Evolutionary conservation across 2,888 invertebrate species (phyloP).

Genomic region (Asteroscopus sphinx): DNA sequence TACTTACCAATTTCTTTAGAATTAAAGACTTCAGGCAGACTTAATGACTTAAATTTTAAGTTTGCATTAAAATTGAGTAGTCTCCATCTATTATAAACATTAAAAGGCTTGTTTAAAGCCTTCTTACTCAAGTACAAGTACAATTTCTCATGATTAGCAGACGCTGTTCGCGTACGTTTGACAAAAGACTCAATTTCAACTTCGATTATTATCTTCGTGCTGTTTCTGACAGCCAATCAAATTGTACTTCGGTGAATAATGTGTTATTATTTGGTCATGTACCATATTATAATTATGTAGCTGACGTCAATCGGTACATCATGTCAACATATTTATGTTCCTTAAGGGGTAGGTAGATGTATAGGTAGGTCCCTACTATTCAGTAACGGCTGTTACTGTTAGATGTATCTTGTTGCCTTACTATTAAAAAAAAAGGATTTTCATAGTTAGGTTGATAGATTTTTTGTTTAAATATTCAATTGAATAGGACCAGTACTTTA

Average conservation of each 20-base stretch:
- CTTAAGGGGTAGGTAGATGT: not conserved
- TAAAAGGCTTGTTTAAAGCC: constrained; percentile 5
- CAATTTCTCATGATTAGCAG: constrained; percentile 33
- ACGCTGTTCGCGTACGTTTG: constrained; percentile 23
- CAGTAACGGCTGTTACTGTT: no score
- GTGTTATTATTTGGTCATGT: constrained; percentile 8
- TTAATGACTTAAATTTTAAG: no score
- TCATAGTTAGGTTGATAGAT: no score
- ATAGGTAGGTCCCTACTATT: no score
- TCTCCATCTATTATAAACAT: not conserved
- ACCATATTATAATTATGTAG: no score
- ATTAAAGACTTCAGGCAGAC: no score
- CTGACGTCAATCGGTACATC: not conserved
- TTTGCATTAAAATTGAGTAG: no score
- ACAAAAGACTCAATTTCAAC: constrained; percentile 49
- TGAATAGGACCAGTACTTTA: no score
- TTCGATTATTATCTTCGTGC: constrained; percentile 42
- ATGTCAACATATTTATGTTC: not conserved
- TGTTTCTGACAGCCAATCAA: constrained; percentile 46
- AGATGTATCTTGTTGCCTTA: no score
- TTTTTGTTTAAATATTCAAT: no score
- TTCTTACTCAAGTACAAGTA: constrained; percentile 21
- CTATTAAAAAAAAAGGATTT: no score
- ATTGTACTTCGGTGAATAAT: constrained; percentile 10
- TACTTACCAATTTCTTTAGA: no score